A percentile compares a stretch with the other conserved stretches of the same genome.
These are phyloP conservation scores for Dendroctonus ponderosae DNA, from an alignment of 1,140 invertebrate genomes.

Conservation along the genomic window DNA sequence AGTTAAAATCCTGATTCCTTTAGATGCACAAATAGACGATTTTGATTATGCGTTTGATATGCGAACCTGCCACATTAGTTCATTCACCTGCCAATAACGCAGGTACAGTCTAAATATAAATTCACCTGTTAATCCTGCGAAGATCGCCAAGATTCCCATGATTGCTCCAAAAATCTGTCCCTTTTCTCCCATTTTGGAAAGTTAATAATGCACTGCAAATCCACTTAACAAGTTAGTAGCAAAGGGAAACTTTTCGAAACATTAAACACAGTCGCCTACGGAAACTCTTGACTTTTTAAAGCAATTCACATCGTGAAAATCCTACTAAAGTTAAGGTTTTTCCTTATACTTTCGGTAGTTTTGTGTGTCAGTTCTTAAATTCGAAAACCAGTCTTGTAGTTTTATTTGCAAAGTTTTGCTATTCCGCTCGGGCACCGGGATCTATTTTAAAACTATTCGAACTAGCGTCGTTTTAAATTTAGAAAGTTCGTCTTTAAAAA, in stretches of 20 bases:
- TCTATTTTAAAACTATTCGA: slow-evolving; percentile 31
- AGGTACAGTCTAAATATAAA: too few species aligned
- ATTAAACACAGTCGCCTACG: slow-evolving; percentile 19
- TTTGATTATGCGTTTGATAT: too few species aligned
- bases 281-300: slow-evolving; percentile 15
- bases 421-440: not conserved
- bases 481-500: slow-evolving; percentile 24
- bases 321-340: slow-evolving; percentile 13
- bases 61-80: too few species aligned
- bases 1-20: too few species aligned
- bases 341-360: slow-evolving; percentile 8
- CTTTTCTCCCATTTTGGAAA: slow-evolving; percentile 22
- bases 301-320: slow-evolving; percentile 27
- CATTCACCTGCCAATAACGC: too few species aligned
- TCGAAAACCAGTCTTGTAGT: slow-evolving; percentile 17
- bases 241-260: slow-evolving; percentile 28
- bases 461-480: slow-evolving; percentile 30
- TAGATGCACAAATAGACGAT: too few species aligned
- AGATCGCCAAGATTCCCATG: slow-evolving; percentile 11
- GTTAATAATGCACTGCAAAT: slow-evolving; percentile 29
- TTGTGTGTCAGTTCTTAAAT: slow-evolving; percentile 17
- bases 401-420: slow-evolving; percentile 25
- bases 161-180: slow-evolving; percentile 7
- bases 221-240: slow-evolving; percentile 19
- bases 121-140: slow-evolving; percentile 23